Conservation (phyloP, 2,113 vertebrate species). For the Okapia johnstoni region DNA sequence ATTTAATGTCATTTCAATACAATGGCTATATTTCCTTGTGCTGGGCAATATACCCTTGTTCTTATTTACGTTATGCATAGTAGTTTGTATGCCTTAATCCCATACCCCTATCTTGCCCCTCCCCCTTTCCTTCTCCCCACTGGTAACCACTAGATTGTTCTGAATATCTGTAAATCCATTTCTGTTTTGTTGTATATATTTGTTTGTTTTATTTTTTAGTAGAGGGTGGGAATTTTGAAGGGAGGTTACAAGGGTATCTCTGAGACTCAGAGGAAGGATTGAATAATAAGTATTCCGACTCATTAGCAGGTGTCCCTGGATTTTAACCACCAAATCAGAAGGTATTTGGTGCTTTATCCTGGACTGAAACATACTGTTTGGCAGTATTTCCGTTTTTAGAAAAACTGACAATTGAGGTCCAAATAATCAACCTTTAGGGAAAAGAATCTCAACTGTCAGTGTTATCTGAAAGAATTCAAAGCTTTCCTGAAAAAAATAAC, state of each 20-base stretch:
- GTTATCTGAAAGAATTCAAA: slow-evolving; percentile 17
- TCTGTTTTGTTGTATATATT: neutral
- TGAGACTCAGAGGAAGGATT: neutral
- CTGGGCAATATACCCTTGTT: neutral
- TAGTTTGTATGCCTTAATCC: neutral
- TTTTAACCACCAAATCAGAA: slow-evolving; percentile 2
- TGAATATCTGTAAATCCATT: neutral
- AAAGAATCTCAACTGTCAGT: neutral
- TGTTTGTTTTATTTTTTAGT: neutral
- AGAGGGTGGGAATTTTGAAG: neutral
- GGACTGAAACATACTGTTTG: neutral
- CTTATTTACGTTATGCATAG: neutral
- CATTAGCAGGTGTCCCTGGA: neutral
- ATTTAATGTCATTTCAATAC: neutral
- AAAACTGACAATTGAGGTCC: neutral
- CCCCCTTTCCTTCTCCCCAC: neutral
- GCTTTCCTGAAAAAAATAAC: neutral
- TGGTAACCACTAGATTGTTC: neutral
- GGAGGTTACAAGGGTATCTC: neutral
- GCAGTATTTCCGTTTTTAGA: neutral
- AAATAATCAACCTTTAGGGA: neutral
- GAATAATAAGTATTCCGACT: neutral
- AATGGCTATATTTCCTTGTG: neutral
- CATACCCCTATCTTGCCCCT: neutral
- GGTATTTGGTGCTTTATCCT: neutral